Evolutionary conservation across 2,113 vertebrate genomes (phyloP).

Genomic region (Phaethon lepturus): DNA sequence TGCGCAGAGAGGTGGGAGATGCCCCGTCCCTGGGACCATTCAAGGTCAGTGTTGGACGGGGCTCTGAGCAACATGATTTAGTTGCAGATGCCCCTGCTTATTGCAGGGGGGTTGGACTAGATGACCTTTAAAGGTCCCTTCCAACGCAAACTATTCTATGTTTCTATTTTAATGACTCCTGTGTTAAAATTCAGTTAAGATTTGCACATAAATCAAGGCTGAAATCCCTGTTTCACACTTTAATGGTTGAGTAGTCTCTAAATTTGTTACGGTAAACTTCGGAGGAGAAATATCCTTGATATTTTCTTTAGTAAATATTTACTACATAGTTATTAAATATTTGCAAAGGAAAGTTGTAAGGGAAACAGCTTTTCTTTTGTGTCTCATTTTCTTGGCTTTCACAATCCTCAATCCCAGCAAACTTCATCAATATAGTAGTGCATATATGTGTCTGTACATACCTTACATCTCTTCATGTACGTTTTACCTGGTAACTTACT

Average conservation of each 20-base stretch:
- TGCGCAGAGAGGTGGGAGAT: too few relatives aligned
- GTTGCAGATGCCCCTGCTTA: too few relatives aligned
- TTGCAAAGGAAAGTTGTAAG: background rate
- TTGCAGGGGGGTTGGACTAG: too few relatives aligned
- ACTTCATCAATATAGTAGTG: background rate
- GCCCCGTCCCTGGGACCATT: too few relatives aligned
- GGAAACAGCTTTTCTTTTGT: background rate
- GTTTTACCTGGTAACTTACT: background rate
- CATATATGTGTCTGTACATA: background rate
- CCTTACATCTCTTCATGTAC: background rate
- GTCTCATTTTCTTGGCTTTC: background rate
- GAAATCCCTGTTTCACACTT: conserved; percentile 45
- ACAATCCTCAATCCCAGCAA: background rate
- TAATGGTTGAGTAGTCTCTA: conserved; percentile 2
- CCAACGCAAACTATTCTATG: too few relatives aligned
- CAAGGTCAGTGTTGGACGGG: too few relatives aligned
- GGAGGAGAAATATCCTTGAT: background rate
- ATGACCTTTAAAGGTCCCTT: too few relatives aligned
- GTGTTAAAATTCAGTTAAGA: background rate
- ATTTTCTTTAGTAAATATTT: conserved; percentile 38
- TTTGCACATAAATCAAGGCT: conserved; percentile 47
- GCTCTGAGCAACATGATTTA: too few relatives aligned
- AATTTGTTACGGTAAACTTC: conserved; percentile 31
- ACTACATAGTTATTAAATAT: background rate
- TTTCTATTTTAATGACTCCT: background rate